Evolutionary conservation across 2,888 invertebrate species (phyloP), one percentile per base, ranked within the genome.

Genomic region (Molanna angustata): DNA sequence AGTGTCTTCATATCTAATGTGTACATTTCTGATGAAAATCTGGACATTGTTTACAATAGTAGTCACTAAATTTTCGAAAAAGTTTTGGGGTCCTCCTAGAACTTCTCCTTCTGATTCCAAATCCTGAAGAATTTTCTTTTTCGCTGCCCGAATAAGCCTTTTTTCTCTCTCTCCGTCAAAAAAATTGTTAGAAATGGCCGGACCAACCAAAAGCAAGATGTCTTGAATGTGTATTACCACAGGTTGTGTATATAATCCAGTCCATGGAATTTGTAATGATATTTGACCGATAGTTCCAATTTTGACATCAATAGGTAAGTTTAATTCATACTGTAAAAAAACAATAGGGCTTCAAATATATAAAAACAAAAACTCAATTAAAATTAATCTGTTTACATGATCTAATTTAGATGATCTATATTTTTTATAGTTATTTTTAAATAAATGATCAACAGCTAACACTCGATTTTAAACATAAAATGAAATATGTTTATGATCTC

Each of bases 1-100:
- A 4, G 80, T 79, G 65, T 91, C 90, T 67, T 91, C 91, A 64
- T 90, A 91, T 58, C 91, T 77, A 52, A 92, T 78, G 69, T 92
- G 91, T 40, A 92, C 80, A 67, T 89, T 88, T 56, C 83, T 81
- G 19, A 91, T 77, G 54, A 83, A 86, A 53, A 91, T 82, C 74
- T 90, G 89, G 40, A 92, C 75, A 66, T 88, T 89, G 67, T 89
- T 89, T 61, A 90, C 79, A 13, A 90, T 82, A 21, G 87, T 88
- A 16, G 88, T 84, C 59, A 86, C 76, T 44, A 90, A 67, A 64
- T 84, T 84, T 67, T 88, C 87, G 57, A 88, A 79, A 66, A 89
- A 85, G 43, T 81, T 80, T 62, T 78, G 77, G 2, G 84, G 83
- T 1, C 83, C 82, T 57, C 83, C 83, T 42, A 80, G 71, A 33